Percentiles rank a stretch among this genome's conserved stretches.
Evolutionary conservation across 1,140 invertebrate genomes (phyloP).

Genomic region (Prorops nasuta): DNA sequence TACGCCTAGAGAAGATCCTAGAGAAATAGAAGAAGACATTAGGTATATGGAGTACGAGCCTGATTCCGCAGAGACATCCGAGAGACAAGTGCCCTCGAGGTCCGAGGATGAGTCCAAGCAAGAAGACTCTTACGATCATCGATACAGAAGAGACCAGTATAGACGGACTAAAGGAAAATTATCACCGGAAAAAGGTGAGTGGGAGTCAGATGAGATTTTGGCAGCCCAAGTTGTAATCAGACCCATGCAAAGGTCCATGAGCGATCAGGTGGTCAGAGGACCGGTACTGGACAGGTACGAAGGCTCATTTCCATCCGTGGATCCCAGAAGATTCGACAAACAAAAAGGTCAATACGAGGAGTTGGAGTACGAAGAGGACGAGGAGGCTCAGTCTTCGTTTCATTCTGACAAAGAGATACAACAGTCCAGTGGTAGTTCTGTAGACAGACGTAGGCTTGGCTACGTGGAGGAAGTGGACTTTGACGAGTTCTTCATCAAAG

Average conservation of each 20-base stretch:
- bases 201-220: too few species aligned
- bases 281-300: conserved; percentile 22
- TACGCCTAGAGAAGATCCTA: background rate
- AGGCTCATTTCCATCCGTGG: conserved; percentile 34
- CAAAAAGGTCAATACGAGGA: conserved; percentile 31
- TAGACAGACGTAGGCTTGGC: conserved; percentile 56
- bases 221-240: conserved; percentile 17
- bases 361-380: conserved; percentile 27
- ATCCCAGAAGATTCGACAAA: conserved; percentile 33
- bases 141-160: conserved; percentile 17
- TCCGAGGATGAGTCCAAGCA: conserved; percentile 19
- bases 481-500: conserved; percentile 80
- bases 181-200: too few species aligned
- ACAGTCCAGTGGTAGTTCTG: conserved; percentile 55
- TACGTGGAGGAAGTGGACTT: conserved; percentile 82
- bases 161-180: conserved; percentile 9
- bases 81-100: conserved; percentile 7
- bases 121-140: conserved; percentile 35
- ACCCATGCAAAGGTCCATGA: conserved; percentile 11
- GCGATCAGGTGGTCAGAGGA: too few species aligned
- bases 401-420: conserved; percentile 52
- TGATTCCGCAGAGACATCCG: conserved; percentile 21
- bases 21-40: conserved; percentile 17
- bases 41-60: conserved; percentile 34
- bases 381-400: conserved; percentile 25